Conservation (phyloP, 1,140 invertebrate genomes). For the Brachionus calyciflorus region DNA sequence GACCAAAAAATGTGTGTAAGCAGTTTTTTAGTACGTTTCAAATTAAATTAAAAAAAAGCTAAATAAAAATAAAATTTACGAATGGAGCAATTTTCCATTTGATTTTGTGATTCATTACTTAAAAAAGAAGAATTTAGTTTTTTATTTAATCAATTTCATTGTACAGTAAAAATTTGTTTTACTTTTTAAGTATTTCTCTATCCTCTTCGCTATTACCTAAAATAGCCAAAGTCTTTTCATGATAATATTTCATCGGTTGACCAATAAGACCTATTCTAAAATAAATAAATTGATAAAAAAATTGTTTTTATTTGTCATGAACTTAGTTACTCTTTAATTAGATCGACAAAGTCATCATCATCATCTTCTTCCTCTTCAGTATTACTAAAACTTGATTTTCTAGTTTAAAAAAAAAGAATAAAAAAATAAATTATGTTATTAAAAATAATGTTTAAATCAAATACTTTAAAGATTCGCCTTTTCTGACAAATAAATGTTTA, state of each 20-base stretch:
- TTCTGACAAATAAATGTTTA: slow-evolving; percentile 53
- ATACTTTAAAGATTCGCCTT: not conserved
- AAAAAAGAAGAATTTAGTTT: not conserved
- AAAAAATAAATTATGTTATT: slow-evolving; percentile 39
- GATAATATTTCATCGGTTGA: slow-evolving; percentile 54
- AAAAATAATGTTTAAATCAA: not conserved
- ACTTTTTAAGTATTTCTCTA: slow-evolving; percentile 50
- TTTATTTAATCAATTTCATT: not conserved
- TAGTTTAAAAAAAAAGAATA: slow-evolving; percentile 48
- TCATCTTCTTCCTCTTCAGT: not conserved
- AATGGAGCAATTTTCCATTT: not conserved
- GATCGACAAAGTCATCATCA: not conserved
- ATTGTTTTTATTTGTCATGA: slow-evolving; percentile 46
- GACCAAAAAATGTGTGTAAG: no score
- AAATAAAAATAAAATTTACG: not conserved
- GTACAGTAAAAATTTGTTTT: slow-evolving; percentile 46
- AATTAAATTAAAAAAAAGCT: no score
- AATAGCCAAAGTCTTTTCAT: slow-evolving; percentile 52
- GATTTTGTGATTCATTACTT: not conserved
- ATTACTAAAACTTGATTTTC: slow-evolving; percentile 48
- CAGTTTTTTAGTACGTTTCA: no score
- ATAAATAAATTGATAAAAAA: not conserved
- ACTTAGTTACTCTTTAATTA: slow-evolving; percentile 45
- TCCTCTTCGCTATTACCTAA: slow-evolving; percentile 56
- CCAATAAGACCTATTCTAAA: slow-evolving; percentile 57